phyloP scores from a whole-genome alignment of 1,140 invertebrate species.

The Diorhabda sublineata region DNA sequence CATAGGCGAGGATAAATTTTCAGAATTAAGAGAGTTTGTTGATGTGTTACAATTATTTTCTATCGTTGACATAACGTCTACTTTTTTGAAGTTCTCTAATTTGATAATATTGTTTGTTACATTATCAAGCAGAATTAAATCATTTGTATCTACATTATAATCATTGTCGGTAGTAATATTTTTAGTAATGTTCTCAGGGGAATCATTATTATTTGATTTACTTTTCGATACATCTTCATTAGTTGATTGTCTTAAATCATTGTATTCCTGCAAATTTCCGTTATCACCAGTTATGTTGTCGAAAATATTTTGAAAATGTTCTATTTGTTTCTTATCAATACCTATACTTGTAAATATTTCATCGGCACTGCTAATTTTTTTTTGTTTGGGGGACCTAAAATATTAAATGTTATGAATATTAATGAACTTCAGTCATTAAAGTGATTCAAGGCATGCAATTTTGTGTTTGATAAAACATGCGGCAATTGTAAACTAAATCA shows the following conservation, averaged over 20 bases:
- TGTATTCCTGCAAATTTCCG: constrained; percentile 24
- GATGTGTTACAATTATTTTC: constrained; percentile 44
- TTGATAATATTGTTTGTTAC: constrained; percentile 36
- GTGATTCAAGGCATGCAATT: no score
- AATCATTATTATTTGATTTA: constrained; percentile 29
- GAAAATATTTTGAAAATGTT: neutral
- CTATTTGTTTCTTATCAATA: neutral
- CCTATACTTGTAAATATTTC: constrained; percentile 15
- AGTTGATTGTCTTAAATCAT: constrained; percentile 16
- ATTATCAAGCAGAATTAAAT: constrained; percentile 35
- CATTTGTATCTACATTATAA: constrained; percentile 30
- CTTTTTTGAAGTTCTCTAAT: constrained; percentile 36
- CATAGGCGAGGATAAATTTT: constrained; percentile 47
- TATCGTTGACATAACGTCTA: constrained; percentile 34
- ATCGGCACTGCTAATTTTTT: neutral
- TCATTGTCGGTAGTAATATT: constrained; percentile 19
- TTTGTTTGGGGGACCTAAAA: neutral
- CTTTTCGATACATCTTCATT: constrained; percentile 14
- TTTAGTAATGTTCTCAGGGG: constrained; percentile 27
- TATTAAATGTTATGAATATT: neutral
- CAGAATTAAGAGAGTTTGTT: constrained; percentile 45
- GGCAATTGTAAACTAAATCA: no score
- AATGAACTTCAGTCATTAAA: no score
- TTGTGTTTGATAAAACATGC: no score
- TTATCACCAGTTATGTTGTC: constrained; percentile 17